Percentiles rank a stretch among this genome's conserved stretches.
Evolutionary conservation across 2,888 invertebrate species (phyloP).

Genomic region (Apoda limacodes): DNA sequence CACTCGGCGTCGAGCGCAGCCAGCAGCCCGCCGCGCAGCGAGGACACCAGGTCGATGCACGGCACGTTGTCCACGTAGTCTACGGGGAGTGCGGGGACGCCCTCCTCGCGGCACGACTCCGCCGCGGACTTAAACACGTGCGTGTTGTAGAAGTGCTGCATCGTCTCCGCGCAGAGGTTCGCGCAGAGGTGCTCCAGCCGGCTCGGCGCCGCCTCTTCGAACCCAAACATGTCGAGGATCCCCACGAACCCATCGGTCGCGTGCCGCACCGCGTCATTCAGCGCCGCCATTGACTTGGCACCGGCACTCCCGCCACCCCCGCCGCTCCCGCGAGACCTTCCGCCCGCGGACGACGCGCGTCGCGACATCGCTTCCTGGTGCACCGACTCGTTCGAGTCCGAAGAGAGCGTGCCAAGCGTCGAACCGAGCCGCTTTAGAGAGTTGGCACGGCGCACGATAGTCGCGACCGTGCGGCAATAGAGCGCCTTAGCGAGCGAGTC

Average conservation of each 20-base stretch:
- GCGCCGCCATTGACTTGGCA: constrained; percentile 90
- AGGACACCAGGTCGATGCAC: constrained; percentile 95
- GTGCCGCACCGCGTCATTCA: constrained; percentile 92
- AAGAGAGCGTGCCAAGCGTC: constrained; percentile 86
- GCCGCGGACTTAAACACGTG: constrained; percentile 92
- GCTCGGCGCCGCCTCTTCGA: constrained; percentile 91
- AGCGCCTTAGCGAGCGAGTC: constrained; percentile 91
- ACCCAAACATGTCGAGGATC: constrained; percentile 96
- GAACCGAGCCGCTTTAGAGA: constrained; percentile 89
- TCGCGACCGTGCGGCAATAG: constrained; percentile 94
- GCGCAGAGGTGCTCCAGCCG: constrained; percentile 94
- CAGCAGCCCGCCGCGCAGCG: constrained; percentile 89
- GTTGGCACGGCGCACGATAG: constrained; percentile 93
- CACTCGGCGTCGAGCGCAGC: constrained; percentile 95
- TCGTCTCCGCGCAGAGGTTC: constrained; percentile 95
- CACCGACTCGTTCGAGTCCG: constrained; percentile 90
- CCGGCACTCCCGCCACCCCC: constrained; percentile 79
- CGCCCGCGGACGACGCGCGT: constrained; percentile 85
- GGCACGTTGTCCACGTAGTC: constrained; percentile 97
- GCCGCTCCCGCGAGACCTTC: constrained; percentile 86
- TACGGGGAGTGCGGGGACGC: constrained; percentile 89
- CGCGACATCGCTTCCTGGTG: constrained; percentile 87
- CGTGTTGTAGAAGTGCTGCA: constrained; percentile 98
- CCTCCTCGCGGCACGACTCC: constrained; percentile 94
- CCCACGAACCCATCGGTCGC: constrained; percentile 96